phyloP scores from a whole-genome alignment of 1,140 invertebrate species.

The Drosophila sp. region DNA sequence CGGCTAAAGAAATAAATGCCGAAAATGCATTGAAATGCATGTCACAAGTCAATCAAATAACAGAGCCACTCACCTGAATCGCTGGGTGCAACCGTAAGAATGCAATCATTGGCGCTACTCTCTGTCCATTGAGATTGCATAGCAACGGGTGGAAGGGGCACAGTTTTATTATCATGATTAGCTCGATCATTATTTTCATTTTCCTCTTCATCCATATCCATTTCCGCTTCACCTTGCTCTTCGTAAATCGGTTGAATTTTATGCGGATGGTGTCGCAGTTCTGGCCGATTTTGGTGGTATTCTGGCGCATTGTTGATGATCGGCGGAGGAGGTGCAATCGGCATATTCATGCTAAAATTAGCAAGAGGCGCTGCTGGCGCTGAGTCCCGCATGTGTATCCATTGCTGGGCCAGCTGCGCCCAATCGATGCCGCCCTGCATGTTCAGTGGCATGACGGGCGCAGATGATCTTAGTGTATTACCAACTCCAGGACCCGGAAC shows the following conservation, averaged over 20 bases:
- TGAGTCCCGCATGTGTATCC: slow-evolving; percentile 98
- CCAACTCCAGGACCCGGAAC: slow-evolving; percentile 10
- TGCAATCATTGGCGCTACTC: slow-evolving; percentile 2
- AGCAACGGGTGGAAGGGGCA: slow-evolving; percentile 56
- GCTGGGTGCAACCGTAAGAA: slow-evolving; percentile 10
- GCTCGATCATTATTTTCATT: slow-evolving; percentile 65
- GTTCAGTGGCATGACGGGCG: slow-evolving; percentile 76
- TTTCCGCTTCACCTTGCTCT: slow-evolving; percentile 92
- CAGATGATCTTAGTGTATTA: slow-evolving; percentile 76
- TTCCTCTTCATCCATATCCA: slow-evolving; percentile 91
- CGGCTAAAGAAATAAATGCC: background rate
- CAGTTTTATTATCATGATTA: slow-evolving; percentile 57
- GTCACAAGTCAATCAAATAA: background rate
- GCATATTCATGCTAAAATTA: slow-evolving; percentile 79
- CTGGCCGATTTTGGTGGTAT: slow-evolving; percentile 40
- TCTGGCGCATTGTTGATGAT: slow-evolving; percentile 61
- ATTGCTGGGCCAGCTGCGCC: slow-evolving; percentile 97
- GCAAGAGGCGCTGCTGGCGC: slow-evolving; percentile 72
- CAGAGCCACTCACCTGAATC: slow-evolving; percentile 35
- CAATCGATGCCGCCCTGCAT: slow-evolving; percentile 91
- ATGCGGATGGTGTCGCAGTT: slow-evolving; percentile 13
- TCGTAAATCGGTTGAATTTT: slow-evolving; percentile 45
- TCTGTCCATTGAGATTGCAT: slow-evolving; percentile 64
- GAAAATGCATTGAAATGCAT: background rate
- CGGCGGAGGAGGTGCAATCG: slow-evolving; percentile 66